These are phyloP conservation scores for Monochamus saltuarius DNA, from an alignment of 1,140 invertebrate genomes.

Conservation along the genomic window DNA sequence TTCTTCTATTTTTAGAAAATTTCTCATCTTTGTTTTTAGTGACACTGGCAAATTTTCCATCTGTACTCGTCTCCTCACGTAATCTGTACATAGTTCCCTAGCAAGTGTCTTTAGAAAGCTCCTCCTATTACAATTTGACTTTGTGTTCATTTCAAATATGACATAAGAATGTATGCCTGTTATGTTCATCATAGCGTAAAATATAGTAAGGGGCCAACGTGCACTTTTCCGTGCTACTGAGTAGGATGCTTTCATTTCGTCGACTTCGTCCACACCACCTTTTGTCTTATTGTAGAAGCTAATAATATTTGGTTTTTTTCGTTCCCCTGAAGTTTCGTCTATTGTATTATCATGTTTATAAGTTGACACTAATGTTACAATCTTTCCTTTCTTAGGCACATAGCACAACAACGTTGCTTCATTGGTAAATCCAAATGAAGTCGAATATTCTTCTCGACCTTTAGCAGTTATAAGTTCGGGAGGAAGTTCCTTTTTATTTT, in stretches of 20 bases:
- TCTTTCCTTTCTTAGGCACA: constrained; percentile 33
- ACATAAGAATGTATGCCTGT: not conserved
- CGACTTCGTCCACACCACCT: constrained; percentile 6
- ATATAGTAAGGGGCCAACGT: constrained; percentile 15
- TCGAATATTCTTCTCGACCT: constrained; percentile 6
- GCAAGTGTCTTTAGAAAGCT: not conserved
- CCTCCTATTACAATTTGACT: not conserved
- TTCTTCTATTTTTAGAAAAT: not conserved
- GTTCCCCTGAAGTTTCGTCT: not conserved
- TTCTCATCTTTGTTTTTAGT: not conserved
- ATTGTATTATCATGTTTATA: not conserved
- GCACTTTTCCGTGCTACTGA: constrained; percentile 9
- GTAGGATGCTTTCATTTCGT: no score
- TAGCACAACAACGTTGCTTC: constrained; percentile 31
- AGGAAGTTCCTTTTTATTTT: constrained; percentile 36
- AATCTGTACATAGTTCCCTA: not conserved
- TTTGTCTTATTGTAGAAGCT: constrained; percentile 5
- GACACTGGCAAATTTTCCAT: not conserved
- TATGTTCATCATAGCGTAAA: not conserved
- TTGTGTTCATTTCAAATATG: not conserved
- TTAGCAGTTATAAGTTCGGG: constrained; percentile 13
- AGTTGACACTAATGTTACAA: constrained; percentile 33
- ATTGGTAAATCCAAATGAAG: constrained; percentile 25
- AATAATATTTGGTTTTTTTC: constrained; percentile 3
- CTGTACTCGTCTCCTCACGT: not conserved